Evolutionary conservation across 2,888 invertebrate genomes (phyloP).

Genomic region (Athalia cordata): DNA sequence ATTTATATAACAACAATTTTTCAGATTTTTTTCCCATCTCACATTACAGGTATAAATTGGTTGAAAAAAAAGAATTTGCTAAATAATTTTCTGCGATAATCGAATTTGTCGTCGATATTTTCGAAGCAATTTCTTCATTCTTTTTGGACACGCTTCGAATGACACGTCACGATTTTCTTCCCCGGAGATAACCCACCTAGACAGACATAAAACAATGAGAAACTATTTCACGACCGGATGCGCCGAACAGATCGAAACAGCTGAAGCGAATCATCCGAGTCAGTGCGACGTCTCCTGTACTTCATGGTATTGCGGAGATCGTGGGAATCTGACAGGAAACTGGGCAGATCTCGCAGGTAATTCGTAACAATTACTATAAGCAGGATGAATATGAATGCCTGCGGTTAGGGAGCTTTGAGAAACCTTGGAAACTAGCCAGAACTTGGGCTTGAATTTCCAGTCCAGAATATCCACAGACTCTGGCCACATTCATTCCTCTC

Average conservation of each 20-base stretch:
- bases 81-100: background rate
- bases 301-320: background rate
- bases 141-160: no score
- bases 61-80: constrained; percentile 2
- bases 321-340: constrained; percentile 5
- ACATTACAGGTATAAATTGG: background rate
- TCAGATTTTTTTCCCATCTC: background rate
- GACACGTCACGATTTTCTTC: no score
- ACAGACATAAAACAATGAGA: background rate
- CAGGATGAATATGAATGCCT: constrained; percentile 52
- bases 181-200: no score
- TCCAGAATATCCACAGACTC: constrained; percentile 45
- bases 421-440: constrained; percentile 26
- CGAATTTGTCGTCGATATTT: no score
- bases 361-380: constrained; percentile 57
- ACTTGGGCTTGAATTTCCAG: constrained; percentile 29
- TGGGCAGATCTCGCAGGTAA: constrained; percentile 47
- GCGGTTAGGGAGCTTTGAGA: constrained; percentile 39
- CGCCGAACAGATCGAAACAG: constrained; percentile 20
- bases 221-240: constrained; percentile 1
- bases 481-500: constrained; percentile 7
- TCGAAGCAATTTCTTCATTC: no score
- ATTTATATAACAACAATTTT: background rate
- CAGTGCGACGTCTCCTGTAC: no score
- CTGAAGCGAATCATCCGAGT: constrained; percentile 5